Conservation (phyloP, 2,113 vertebrate genomes). For the Sula dactylatra region DNA sequence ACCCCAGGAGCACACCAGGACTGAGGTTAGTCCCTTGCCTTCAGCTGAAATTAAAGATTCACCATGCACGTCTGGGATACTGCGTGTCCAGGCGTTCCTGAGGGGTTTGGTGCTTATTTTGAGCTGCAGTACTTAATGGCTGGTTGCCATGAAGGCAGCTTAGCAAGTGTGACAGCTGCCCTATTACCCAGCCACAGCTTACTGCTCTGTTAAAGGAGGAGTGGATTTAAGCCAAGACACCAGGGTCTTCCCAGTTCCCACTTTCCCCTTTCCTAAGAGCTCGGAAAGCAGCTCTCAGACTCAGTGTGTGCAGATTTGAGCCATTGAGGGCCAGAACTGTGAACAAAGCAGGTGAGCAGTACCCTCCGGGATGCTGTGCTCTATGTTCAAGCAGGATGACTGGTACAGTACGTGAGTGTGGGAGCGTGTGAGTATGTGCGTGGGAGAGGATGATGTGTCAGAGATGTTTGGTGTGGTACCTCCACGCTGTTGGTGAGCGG, state of each 20-base stretch:
- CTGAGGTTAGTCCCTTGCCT: neutral
- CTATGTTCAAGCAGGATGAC: neutral
- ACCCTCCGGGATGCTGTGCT: neutral
- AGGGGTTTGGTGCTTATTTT: constrained; percentile 4
- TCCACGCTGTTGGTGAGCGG: neutral
- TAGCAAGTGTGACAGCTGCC: constrained; percentile 49
- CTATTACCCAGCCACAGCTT: neutral
- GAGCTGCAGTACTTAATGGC: constrained; percentile 25
- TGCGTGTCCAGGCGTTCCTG: neutral
- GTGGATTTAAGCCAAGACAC: constrained; percentile 10
- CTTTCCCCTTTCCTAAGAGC: neutral
- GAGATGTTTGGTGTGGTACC: neutral
- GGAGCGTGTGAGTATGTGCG: neutral
- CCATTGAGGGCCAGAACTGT: neutral
- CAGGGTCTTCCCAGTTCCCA: neutral
- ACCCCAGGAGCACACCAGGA: neutral
- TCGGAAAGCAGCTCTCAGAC: neutral
- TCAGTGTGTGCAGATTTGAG: neutral
- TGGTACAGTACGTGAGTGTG: neutral
- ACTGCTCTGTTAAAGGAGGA: neutral
- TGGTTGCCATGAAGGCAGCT: constrained; percentile 32
- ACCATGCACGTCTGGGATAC: neutral
- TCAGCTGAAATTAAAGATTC: neutral
- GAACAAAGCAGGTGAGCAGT: neutral
- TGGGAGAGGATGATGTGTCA: neutral